Evolutionary conservation across 2,888 invertebrate species (phyloP).

Genomic region (Trachelus tabidus): DNA sequence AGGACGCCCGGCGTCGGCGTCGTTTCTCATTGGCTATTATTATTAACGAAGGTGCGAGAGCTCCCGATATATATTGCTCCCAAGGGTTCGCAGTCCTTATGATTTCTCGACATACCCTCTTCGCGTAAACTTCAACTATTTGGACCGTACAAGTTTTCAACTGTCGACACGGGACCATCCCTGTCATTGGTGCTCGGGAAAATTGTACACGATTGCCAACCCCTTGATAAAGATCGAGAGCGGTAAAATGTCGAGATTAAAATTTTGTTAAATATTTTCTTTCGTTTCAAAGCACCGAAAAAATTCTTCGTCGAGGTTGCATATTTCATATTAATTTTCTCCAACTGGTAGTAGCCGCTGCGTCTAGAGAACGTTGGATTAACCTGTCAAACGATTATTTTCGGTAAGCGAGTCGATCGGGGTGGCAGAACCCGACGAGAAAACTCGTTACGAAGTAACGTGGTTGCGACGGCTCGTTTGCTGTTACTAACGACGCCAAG

Average conservation of each 20-base stretch:
- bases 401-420: background rate
- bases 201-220: background rate
- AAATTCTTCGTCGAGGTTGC: background rate
- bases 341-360: background rate
- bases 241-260: background rate
- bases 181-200: slow-evolving; percentile 17
- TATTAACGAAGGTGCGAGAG: slow-evolving; percentile 40
- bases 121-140: slow-evolving; percentile 18
- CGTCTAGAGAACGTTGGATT: background rate
- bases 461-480: slow-evolving; percentile 35
- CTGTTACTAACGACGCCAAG: slow-evolving; percentile 32
- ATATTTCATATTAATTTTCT: too few species aligned
- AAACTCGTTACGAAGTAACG: slow-evolving; percentile 38
- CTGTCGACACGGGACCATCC: slow-evolving; percentile 44
- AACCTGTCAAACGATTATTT: background rate
- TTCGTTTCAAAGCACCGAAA: background rate
- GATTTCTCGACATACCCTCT: slow-evolving; percentile 35
- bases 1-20: slow-evolving; percentile 7
- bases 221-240: background rate
- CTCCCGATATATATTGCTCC: slow-evolving; percentile 18
- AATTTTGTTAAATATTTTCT: background rate
- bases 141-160: slow-evolving; percentile 37
- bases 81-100: slow-evolving; percentile 23
- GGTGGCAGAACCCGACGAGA: slow-evolving; percentile 9
- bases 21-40: slow-evolving; percentile 35